Evolutionary conservation across 2,888 invertebrate genomes (phyloP).

Genomic region (Cephus nigrinus): DNA sequence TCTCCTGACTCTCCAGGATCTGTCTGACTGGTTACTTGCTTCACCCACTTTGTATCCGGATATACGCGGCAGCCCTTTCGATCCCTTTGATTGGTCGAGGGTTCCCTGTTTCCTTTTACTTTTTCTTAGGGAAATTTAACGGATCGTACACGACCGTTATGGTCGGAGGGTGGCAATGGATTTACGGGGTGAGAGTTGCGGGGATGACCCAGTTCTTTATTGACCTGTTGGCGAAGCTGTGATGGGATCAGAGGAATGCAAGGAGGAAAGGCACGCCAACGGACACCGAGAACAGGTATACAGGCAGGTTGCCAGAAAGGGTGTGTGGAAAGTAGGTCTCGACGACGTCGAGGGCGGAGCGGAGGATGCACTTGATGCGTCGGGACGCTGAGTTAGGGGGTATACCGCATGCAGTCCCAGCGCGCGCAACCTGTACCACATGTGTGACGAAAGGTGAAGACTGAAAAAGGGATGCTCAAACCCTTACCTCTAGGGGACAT

Average conservation of each 20-base stretch:
- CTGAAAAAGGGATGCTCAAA: background rate
- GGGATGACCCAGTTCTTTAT: constrained; percentile 57
- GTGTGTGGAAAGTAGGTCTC: background rate
- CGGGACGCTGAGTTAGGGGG: constrained; percentile 41
- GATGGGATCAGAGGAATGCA: constrained; percentile 14
- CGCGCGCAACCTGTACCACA: constrained; percentile 47
- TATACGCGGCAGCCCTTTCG: background rate
- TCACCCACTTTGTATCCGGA: background rate
- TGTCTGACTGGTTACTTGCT: background rate
- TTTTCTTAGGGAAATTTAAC: background rate
- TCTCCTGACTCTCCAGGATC: background rate
- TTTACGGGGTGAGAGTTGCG: constrained; percentile 10
- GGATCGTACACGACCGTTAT: background rate
- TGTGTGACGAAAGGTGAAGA: background rate
- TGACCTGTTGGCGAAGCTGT: constrained; percentile 51
- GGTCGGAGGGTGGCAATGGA: background rate
- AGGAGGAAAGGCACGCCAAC: background rate
- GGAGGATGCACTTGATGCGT: constrained; percentile 54
- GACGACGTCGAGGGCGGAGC: background rate
- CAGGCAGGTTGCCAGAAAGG: background rate
- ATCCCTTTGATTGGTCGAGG: background rate
- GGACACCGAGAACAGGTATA: background rate
- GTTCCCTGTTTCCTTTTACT: background rate
- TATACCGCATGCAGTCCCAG: constrained; percentile 55
- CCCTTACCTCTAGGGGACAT: background rate